Evolutionary conservation across 2,797 vertebrate species (phyloP), one percentile per base, ranked within the genome.

Genomic region (Numenius phaeopus): DNA sequence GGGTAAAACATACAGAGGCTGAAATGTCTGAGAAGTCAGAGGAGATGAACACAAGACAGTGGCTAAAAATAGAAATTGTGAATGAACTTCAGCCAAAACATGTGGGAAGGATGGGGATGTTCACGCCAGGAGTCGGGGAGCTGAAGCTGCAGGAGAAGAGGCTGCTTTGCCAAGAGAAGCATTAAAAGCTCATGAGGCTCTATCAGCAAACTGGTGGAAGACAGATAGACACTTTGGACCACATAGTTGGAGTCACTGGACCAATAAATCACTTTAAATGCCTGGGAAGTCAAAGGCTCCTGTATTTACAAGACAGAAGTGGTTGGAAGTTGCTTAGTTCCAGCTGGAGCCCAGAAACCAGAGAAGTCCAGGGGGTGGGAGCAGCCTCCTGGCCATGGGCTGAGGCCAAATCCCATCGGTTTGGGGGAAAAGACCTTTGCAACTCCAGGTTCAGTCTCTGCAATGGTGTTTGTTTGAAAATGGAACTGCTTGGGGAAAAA

Each of bases 381-480:
- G 39, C 65, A 61, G 40, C 19, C 5, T 11, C 72, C 26, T 15
- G 52, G 18, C 11, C 57, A 49, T 0, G 0, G 47, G 49, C 27
- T 44, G 62, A 39, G 42, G 70, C 12, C 16, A 44, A 67, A 73
- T 40, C 47, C 32, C 27, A 20, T 29, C 1, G 0, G 23, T 40
- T 72, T 49, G 1, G 2, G 34, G 13, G 19, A 21, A 5, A 46
- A 29, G 23, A 26, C 32, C 1, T 0, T 14, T 42, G 49, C 24
- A 39, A 3, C n/a, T 52, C 67, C 39, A 32, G 19, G 19, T 46
- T 40, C 20, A 10, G 30, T 14, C 55, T 67, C 47, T 69, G 47
- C 47, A 67, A 61, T 26, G 40, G 47, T 20, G 62, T 79, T 39
- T 32, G 29, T 14, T 34, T 34, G 49, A 29, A 55, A 83, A 67